phyloP scores from a whole-genome alignment of 2,113 vertebrate species.

The Seriola rivoliana region DNA sequence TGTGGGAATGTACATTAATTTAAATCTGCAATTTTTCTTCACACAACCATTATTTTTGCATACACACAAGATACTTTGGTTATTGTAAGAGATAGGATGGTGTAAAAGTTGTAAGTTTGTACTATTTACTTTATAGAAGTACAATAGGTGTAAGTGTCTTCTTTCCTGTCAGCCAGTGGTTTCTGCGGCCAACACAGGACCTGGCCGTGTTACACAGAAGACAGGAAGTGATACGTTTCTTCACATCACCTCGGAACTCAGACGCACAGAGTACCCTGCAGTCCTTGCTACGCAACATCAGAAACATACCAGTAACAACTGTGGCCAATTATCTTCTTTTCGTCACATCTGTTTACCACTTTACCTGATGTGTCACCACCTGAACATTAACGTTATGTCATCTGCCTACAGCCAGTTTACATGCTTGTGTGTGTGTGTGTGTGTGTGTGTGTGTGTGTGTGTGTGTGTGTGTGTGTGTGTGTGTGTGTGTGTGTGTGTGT shows the following conservation, averaged over 20 bases:
- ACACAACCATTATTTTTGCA: not conserved
- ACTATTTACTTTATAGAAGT: not conserved
- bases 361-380: not conserved
- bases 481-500: constrained; percentile 2
- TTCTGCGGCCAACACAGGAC: constrained; percentile 90
- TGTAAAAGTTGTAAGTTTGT: not conserved
- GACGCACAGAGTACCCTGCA: constrained; percentile 89
- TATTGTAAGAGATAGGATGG: not conserved
- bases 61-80: not conserved
- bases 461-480: not conserved
- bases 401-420: not conserved
- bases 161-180: constrained; percentile 87
- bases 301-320: constrained; percentile 89
- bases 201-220: constrained; percentile 88
- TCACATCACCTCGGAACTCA: constrained; percentile 89
- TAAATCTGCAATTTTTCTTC: not conserved
- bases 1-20: not conserved
- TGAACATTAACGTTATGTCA: not conserved
- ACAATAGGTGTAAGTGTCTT: not conserved
- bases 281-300: constrained; percentile 91
- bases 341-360: not conserved
- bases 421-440: not conserved
- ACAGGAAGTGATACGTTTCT: constrained; percentile 94
- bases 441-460: constrained; percentile 31
- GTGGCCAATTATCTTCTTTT: not conserved